A percentile compares a stretch with the other conserved stretches of the same genome.
phyloP scores from a whole-genome alignment of 2,888 invertebrate genomes.

The Cephalotes varians region DNA sequence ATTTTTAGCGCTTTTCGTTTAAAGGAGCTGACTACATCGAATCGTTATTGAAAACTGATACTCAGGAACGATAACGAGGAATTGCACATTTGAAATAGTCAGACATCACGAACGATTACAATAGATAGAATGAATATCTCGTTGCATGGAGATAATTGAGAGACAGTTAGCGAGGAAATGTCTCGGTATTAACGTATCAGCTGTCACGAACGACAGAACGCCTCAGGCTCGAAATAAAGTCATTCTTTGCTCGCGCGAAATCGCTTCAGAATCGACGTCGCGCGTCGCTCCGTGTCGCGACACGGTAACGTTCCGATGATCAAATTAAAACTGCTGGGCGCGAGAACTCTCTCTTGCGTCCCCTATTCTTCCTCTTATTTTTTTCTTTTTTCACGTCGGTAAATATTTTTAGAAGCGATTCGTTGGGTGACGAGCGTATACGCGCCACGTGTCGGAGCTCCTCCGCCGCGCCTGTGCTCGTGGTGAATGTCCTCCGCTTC shows the following conservation, averaged over 20 bases:
- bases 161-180: neutral
- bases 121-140: conserved; percentile 11
- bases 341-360: conserved; percentile 30
- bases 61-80: neutral
- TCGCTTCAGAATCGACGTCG: conserved; percentile 25
- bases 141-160: neutral
- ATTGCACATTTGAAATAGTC: conserved; percentile 8
- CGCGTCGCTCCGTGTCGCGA: conserved; percentile 39
- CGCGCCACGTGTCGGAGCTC: conserved; percentile 71
- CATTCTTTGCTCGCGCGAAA: conserved; percentile 22
- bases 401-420: conserved; percentile 78
- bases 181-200: neutral
- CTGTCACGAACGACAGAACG: neutral
- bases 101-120: neutral
- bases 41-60: conserved; percentile 27
- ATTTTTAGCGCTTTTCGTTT: conserved; percentile 38
- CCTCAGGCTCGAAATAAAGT: conserved; percentile 31
- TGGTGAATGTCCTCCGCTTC: conserved; percentile 69
- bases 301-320: conserved; percentile 61
- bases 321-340: conserved; percentile 68
- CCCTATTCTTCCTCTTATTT: conserved; percentile 42
- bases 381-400: conserved; percentile 42
- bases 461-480: conserved; percentile 61
- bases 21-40: conserved; percentile 10
- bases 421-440: conserved; percentile 65